phyloP scores from a whole-genome alignment of 2,113 vertebrate genomes.

The Cettia cetti region DNA sequence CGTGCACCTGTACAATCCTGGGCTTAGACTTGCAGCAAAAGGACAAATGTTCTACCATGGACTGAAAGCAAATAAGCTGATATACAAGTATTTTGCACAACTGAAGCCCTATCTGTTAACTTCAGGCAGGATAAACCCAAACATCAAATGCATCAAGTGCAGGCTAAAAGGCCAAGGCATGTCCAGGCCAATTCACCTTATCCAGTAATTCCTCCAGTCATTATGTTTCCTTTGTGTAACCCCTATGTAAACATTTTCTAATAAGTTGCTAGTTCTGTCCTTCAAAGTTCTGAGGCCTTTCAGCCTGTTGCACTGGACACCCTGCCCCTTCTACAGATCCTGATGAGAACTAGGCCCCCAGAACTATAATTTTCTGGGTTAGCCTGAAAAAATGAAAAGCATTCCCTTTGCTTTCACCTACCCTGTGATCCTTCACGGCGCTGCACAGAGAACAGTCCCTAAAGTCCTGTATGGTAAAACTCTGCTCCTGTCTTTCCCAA shows the following conservation, averaged over 20 bases:
- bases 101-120: background rate
- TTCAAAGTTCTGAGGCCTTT: background rate
- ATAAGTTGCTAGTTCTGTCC: background rate
- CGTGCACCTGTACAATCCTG: accelerated
- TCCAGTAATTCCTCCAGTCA: background rate
- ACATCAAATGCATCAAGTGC: background rate
- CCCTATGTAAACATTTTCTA: background rate
- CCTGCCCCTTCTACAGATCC: background rate
- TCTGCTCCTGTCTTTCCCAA: background rate
- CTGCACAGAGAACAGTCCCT: background rate
- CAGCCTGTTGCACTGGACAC: background rate
- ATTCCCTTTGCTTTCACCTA: background rate
- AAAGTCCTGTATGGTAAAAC: background rate
- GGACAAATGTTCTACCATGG: background rate
- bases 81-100: background rate
- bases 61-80: background rate
- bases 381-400: background rate
- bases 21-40: background rate
- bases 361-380: background rate
- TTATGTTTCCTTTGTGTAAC: background rate
- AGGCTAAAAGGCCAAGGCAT: background rate
- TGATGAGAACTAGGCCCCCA: background rate
- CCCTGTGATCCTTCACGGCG: background rate
- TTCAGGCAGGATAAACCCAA: background rate
- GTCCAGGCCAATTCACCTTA: background rate